Conservation (phyloP, 2,797 vertebrate genomes). For the Oryzias sinensis region DNA sequence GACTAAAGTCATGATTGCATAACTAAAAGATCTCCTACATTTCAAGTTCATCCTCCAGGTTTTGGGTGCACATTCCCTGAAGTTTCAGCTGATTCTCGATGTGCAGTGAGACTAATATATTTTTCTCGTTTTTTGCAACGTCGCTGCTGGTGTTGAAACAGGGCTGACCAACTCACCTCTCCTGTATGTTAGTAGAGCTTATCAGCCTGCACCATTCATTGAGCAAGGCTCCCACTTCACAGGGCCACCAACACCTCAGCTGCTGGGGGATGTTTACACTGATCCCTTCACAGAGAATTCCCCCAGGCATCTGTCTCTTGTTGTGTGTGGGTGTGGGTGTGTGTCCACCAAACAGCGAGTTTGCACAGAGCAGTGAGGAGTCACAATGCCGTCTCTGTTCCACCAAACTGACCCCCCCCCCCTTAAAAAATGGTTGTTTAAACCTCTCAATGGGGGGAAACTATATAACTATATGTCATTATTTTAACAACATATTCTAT, state of each 20-base stretch:
- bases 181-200: conserved; percentile 49
- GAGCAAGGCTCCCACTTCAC: conserved; percentile 62
- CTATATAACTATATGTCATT: too few relatives aligned
- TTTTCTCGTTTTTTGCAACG: not conserved
- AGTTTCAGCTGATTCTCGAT: conserved; percentile 14
- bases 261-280: conserved; percentile 73
- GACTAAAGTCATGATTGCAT: too few relatives aligned
- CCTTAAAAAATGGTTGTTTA: too few relatives aligned
- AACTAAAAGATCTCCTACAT: too few relatives aligned
- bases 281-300: conserved; percentile 63
- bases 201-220: conserved; percentile 62
- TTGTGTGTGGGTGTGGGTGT: conserved; percentile 25
- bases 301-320: conserved; percentile 47
- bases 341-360: conserved; percentile 43
- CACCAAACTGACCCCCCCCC: conserved; percentile 23
- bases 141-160: conserved; percentile 46
- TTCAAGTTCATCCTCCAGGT: not conserved
- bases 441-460: too few relatives aligned
- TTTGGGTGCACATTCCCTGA: conserved; percentile 17
- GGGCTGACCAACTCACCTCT: conserved; percentile 58
- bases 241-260: conserved; percentile 63
- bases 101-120: conserved; percentile 28
- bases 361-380: conserved; percentile 33
- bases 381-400: conserved; percentile 52
- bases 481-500: too few relatives aligned